Percentiles rank a stretch among this genome's conserved stretches.
phyloP scores from a whole-genome alignment of 2,797 vertebrate species.

The Microctenopoma stevenorrisi region DNA sequence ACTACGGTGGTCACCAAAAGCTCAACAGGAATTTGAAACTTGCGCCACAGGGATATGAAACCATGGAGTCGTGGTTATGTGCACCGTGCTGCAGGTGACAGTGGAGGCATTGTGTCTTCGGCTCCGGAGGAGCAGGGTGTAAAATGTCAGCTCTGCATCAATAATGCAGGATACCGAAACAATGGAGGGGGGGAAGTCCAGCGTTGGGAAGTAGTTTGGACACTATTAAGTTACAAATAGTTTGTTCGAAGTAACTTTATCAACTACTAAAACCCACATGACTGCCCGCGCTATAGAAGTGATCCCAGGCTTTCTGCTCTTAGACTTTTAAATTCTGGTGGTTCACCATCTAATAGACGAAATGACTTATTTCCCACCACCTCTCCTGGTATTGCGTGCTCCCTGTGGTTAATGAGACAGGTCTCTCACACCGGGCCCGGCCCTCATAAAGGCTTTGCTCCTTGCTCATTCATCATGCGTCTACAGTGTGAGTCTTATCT shows the following conservation, averaged over 20 bases:
- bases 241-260: not conserved
- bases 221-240: not conserved
- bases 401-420: constrained; percentile 72
- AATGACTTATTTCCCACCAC: constrained; percentile 31
- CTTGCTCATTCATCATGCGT: constrained; percentile 74
- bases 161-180: constrained; percentile 64
- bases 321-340: constrained; percentile 6
- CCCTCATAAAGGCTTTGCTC: constrained; percentile 45
- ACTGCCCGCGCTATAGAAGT: not conserved
- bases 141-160: constrained; percentile 64
- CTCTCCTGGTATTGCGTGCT: constrained; percentile 53
- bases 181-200: constrained; percentile 24
- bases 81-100: constrained; percentile 53
- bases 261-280: no score
- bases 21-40: not conserved
- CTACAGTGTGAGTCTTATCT: constrained; percentile 48
- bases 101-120: constrained; percentile 30
- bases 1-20: not conserved
- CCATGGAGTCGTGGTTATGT: constrained; percentile 11
- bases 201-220: not conserved
- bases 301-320: constrained; percentile 7
- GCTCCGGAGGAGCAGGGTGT: constrained; percentile 37
- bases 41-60: not conserved
- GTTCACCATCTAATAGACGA: constrained; percentile 6
- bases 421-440: constrained; percentile 50